A percentile compares a stretch with the other conserved stretches of the same genome.
Conservation (phyloP, 2,113 vertebrate genomes). For the Sinocyclocheilus anophthalmus region DNA sequence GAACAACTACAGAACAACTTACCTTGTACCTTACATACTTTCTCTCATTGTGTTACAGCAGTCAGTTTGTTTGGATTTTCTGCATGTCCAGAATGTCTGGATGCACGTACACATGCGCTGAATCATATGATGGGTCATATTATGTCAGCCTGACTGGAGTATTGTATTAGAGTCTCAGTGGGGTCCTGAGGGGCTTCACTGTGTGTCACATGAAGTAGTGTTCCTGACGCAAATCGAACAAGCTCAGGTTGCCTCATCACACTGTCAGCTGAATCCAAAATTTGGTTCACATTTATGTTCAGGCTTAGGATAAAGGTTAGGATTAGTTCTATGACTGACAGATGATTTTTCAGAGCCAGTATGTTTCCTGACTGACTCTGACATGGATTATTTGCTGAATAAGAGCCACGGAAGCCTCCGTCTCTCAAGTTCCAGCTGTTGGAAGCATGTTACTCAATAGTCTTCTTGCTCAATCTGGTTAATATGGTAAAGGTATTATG, state of each 20-base stretch:
- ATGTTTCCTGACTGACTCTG: not conserved
- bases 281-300: not conserved
- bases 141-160: conserved; percentile 33
- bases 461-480: not conserved
- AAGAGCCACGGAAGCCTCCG: not conserved
- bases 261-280: conserved; percentile 18
- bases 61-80: not conserved
- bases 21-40: not conserved
- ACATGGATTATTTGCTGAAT: not conserved
- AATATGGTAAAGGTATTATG: not conserved
- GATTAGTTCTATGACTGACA: not conserved
- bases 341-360: not conserved
- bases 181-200: not conserved
- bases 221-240: conserved; percentile 30
- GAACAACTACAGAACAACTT: not conserved
- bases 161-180: not conserved
- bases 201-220: not conserved
- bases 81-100: not conserved
- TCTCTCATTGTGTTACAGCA: not conserved
- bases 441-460: conserved; percentile 9
- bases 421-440: not conserved
- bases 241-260: conserved; percentile 27
- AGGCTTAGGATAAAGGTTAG: not conserved
- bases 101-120: conserved; percentile 21
- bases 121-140: conserved; percentile 30